These are phyloP conservation scores for Drosophila nasuta DNA, from an alignment of 1,140 invertebrate species.

Conservation along the genomic window DNA sequence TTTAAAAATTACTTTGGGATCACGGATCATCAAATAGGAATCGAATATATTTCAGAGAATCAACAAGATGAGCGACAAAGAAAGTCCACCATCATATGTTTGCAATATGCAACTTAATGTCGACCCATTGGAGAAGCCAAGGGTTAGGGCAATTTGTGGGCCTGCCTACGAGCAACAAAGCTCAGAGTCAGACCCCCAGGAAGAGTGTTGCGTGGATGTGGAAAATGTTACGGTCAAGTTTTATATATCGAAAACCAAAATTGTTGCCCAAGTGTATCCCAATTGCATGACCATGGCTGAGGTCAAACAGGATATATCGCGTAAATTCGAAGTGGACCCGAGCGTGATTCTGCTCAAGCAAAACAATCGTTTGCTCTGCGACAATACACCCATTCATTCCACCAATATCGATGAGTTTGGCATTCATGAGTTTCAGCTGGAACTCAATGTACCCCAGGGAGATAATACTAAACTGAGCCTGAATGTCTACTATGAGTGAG, in stretches of 20 bases:
- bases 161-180: slow-evolving; percentile 31
- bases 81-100: slow-evolving; percentile 39
- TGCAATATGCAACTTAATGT: slow-evolving; percentile 65
- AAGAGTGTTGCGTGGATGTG: slow-evolving; percentile 44
- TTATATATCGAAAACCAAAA: slow-evolving; percentile 57
- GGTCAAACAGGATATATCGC: slow-evolving; percentile 75
- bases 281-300: slow-evolving; percentile 76
- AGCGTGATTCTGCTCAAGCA: slow-evolving; percentile 59
- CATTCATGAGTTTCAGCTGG: slow-evolving; percentile 71
- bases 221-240: slow-evolving; percentile 84
- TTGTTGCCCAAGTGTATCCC: slow-evolving; percentile 83
- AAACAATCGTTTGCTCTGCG: slow-evolving; percentile 36
- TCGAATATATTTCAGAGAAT: slow-evolving; percentile 26
- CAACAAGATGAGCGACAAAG: slow-evolving; percentile 52
- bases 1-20: slow-evolving; percentile 2
- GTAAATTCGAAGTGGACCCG: slow-evolving; percentile 74
- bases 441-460: slow-evolving; percentile 24
- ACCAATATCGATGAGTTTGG: slow-evolving; percentile 73
- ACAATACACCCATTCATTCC: slow-evolving; percentile 55
- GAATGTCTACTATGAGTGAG: slow-evolving; percentile 80
- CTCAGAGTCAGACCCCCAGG: slow-evolving; percentile 50
- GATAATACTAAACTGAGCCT: slow-evolving; percentile 55
- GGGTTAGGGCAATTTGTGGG: slow-evolving; percentile 28
- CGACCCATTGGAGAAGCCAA: slow-evolving; percentile 44
- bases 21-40: slow-evolving; percentile 27